A percentile compares a stretch with the other conserved stretches of the same genome.
These are phyloP conservation scores for Harpalus rufipes DNA, from an alignment of 2,888 invertebrate species.

Conservation along the genomic window DNA sequence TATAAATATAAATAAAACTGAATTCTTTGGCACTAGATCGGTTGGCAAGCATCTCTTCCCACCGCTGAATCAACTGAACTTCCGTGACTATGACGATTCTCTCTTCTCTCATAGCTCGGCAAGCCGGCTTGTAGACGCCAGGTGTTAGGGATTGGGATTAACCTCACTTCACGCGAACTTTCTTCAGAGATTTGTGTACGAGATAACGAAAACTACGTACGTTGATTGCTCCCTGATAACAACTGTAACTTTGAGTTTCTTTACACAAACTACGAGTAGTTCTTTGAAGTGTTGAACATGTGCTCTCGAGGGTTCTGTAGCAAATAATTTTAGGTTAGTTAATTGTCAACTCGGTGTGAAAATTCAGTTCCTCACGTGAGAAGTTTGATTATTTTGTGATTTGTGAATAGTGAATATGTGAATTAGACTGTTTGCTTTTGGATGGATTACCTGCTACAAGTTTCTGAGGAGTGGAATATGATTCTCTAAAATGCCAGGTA, in stretches of 20 bases:
- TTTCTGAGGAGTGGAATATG: not conserved
- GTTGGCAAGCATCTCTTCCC: constrained; percentile 19
- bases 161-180: constrained; percentile 7
- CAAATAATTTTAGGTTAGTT: constrained; percentile 21
- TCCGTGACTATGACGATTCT: not conserved
- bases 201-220: constrained; percentile 43
- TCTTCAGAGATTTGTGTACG: constrained; percentile 23
- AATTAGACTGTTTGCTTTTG: constrained; percentile 10
- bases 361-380: constrained; percentile 1
- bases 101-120: not conserved
- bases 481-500: constrained; percentile 3
- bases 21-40: constrained; percentile 20
- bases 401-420: constrained; percentile 26
- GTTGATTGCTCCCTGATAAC: constrained; percentile 8
- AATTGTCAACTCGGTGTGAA: constrained; percentile 50
- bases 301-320: constrained; percentile 18
- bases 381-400: constrained; percentile 8
- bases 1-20: constrained; percentile 50
- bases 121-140: constrained; percentile 10
- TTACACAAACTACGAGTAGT: constrained; percentile 4
- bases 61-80: not conserved
- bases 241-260: constrained; percentile 17
- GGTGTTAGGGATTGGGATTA: constrained; percentile 10
- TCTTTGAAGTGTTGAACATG: constrained; percentile 46
- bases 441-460: not conserved